Percentiles rank a stretch among this genome's conserved stretches.
These are phyloP conservation scores for Mus pahari DNA, from an alignment of 2,113 vertebrate species.

Conservation along the genomic window DNA sequence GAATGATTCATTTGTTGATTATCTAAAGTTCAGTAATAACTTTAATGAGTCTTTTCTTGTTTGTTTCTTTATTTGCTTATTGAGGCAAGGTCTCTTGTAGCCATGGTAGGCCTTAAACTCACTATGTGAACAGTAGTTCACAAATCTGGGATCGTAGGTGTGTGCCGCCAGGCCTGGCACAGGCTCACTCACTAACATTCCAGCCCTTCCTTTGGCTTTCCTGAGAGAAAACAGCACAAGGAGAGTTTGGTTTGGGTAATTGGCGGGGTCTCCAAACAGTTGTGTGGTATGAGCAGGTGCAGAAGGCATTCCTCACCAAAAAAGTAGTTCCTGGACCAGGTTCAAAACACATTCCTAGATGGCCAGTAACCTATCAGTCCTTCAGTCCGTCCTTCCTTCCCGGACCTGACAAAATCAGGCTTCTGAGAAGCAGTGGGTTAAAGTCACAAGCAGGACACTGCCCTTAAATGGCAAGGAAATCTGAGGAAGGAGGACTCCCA, in stretches of 20 bases:
- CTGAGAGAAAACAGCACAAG: neutral
- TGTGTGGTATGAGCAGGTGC: neutral
- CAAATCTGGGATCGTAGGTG: neutral
- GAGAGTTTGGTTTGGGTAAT: neutral
- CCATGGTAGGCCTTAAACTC: neutral
- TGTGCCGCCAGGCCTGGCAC: neutral
- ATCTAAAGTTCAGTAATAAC: neutral
- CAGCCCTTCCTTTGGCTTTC: neutral
- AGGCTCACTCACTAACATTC: neutral
- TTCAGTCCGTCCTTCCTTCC: neutral
- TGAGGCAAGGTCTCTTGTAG: neutral
- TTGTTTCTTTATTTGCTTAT: neutral
- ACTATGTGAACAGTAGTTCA: too few relatives aligned
- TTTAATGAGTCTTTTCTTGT: neutral
- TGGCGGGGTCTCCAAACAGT: neutral
- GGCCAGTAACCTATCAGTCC: neutral
- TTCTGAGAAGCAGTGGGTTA: neutral
- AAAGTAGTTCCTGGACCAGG: neutral
- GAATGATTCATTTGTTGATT: neutral
- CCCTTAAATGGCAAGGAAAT: neutral
- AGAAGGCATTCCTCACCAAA: neutral
- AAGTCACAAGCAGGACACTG: neutral
- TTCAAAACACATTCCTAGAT: neutral
- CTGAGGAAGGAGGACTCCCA: neutral
- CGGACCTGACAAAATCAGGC: neutral